Percentiles rank a stretch among this genome's conserved stretches.
These are phyloP conservation scores for Ectropis crepuscularia DNA, from an alignment of 2,888 invertebrate genomes.

Conservation along the genomic window DNA sequence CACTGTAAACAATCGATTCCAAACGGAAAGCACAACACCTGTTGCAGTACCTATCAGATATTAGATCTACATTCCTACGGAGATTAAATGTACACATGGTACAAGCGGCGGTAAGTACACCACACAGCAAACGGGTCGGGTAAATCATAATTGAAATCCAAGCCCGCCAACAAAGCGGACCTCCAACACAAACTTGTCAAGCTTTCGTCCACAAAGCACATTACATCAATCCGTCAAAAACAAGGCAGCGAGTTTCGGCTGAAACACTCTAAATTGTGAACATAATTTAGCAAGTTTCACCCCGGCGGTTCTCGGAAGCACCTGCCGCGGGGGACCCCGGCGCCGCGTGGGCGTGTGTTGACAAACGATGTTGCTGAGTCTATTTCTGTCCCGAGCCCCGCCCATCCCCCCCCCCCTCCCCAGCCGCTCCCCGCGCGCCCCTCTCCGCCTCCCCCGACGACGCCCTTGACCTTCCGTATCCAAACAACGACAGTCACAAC, in stretches of 20 bases:
- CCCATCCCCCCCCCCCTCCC: constrained; percentile 51
- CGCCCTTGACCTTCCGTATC: constrained; percentile 81
- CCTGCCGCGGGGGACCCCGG: constrained; percentile 16
- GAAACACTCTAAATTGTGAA: constrained; percentile 48
- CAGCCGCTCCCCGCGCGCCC: constrained; percentile 38
- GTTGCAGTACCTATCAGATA: neutral
- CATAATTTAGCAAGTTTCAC: constrained; percentile 48
- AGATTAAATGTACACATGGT: neutral
- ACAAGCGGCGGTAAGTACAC: neutral
- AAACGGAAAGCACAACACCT: neutral
- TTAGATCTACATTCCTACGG: constrained; percentile 1
- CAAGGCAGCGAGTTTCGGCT: constrained; percentile 43
- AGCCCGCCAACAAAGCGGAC: constrained; percentile 13
- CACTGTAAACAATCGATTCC: neutral
- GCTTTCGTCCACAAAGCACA: constrained; percentile 32
- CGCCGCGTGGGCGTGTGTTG: constrained; percentile 81
- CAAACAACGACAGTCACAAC: constrained; percentile 83
- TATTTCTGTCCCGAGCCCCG: constrained; percentile 71
- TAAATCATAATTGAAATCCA: constrained; percentile 9
- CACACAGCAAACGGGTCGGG: neutral
- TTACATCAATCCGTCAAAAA: constrained; percentile 36
- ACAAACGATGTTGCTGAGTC: constrained; percentile 76
- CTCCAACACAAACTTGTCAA: constrained; percentile 16
- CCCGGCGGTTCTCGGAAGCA: constrained; percentile 40
- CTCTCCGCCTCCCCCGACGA: constrained; percentile 53